Evolutionary conservation across 2,888 invertebrate genomes (phyloP), one percentile per base, ranked within the genome.

Genomic region (Cantharis lateralis): DNA sequence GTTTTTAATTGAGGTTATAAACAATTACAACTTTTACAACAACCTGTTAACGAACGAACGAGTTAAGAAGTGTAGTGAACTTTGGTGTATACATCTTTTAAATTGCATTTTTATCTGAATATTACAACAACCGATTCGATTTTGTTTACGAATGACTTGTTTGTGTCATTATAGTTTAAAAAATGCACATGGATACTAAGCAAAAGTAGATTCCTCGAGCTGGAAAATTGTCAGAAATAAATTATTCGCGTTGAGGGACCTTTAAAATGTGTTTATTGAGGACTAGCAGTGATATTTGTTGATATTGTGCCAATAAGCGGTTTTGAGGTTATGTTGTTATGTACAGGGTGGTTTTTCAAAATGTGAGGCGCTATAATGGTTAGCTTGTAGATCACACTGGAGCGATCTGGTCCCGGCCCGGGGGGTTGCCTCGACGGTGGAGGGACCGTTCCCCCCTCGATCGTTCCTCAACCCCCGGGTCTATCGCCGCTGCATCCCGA

Each of bases 351-450:
- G 80, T 80, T 78, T 79, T 80, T 77, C 78, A 64, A 66, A 64
- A 15, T 70, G 73, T 75, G 81, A 81, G 83, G 84, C 84, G 80
- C 86, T 87, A 85, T 86, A 82, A 86, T 82, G 82, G 81, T 78
- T 80, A 81, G 78, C 82, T 80, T 78, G 81, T 83, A 81, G 81
- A 82, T 82, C 87, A 88, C 87, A 85, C 89, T 89, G 89, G 89
- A 89, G 87, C 88, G 88, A 83, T 87, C 85, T 84, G 86, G 86
- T 86, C 85, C 88, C 88, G 89, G 85, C 91, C 91, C 88, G 91
- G 93, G 93, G 93, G 93, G 93, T 92, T 93, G 93, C 90, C 91
- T 93, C 91, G 93, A 93, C 91, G 93, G 93, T 91, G 93, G 93
- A 90, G 92, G 93, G 88, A 89, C 92, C 88, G 90, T 92, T 90